phyloP scores from a whole-genome alignment of 1,140 invertebrate species.

The Pogonus chalceus region DNA sequence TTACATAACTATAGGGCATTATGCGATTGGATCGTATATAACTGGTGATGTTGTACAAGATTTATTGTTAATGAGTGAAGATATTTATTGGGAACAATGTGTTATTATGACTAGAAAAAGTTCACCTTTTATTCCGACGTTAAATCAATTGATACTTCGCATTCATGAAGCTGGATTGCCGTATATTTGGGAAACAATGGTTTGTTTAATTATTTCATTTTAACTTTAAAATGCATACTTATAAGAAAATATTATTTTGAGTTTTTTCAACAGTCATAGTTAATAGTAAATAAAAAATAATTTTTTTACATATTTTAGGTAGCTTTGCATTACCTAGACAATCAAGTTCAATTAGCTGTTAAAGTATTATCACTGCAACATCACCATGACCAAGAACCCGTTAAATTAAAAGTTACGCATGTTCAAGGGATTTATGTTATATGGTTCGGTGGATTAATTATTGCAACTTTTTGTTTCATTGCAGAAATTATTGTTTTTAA shows the following conservation, averaged over 20 bases:
- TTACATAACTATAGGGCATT: slow-evolving; percentile 34
- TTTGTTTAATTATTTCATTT: too few species aligned
- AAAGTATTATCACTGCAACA: background rate
- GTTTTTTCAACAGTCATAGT: too few species aligned
- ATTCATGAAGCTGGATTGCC: slow-evolving; percentile 29
- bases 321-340: background rate
- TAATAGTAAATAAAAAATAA: too few species aligned
- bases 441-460: background rate
- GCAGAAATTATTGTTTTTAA: slow-evolving; percentile 10
- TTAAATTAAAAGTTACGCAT: slow-evolving; percentile 1
- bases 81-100: slow-evolving; percentile 47
- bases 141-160: slow-evolving; percentile 24
- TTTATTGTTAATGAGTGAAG: slow-evolving; percentile 41
- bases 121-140: slow-evolving; percentile 33
- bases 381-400: background rate
- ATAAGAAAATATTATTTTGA: too few species aligned
- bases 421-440: slow-evolving; percentile 8
- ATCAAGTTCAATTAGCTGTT: background rate
- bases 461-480: background rate
- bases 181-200: slow-evolving; percentile 28
- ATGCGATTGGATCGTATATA: slow-evolving; percentile 45
- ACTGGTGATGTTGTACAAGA: slow-evolving; percentile 38
- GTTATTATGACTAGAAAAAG: slow-evolving; percentile 45
- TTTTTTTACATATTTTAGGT: too few species aligned
- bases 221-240: too few species aligned